Evolutionary conservation across 1,140 invertebrate species (phyloP), one percentile per base, ranked within the genome.

Genomic region (Diploscapter pachys): DNA sequence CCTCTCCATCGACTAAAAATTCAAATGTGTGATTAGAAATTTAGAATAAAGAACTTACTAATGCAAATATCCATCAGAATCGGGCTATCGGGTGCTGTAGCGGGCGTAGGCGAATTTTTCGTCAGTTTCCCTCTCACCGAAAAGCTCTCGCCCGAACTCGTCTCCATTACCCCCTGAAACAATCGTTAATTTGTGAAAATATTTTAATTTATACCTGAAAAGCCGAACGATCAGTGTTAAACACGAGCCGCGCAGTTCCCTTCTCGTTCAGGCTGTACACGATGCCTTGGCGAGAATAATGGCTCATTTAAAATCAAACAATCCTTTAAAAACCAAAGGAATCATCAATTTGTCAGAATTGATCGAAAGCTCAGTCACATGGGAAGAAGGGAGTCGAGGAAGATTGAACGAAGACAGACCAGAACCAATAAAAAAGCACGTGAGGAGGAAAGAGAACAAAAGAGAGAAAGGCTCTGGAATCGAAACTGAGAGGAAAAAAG

Each of bases 111-210:
- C 53, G 61, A 50, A 69, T 69, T 57, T 70, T 56, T 61, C 68
- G 68, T 70, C 55, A 70, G 48, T 61, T 59, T 56, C 49, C 68
- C 68, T 61, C 68, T 56, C 56, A 70, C 68, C 68, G 63, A 70
- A 56, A 70, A 61, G n/a, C 56, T 70, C 53, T 70, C 68, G 31
- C 68, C 68, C 6, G 68, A 70, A 13, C 59, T 70, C 53, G 68
- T 70, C 49, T 70, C 68, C 48, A 70, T 56, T 49, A 70, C 68
- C 53, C 68, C 68, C 68, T 70, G 31, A 61, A n/a, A 4, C 5
- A n/a, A 5, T 49, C 54, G 3, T 5, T 6, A 4, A 0, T 5
- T 0, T 31, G 13, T 3, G 6, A 3, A 53, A 31, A 3, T 5
- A 6, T 11, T 48, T 9, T 4, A 5, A 50, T 70, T 2, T 49